Conservation (phyloP, 1,140 invertebrate genomes). For the Ganaspis sp. region DNA sequence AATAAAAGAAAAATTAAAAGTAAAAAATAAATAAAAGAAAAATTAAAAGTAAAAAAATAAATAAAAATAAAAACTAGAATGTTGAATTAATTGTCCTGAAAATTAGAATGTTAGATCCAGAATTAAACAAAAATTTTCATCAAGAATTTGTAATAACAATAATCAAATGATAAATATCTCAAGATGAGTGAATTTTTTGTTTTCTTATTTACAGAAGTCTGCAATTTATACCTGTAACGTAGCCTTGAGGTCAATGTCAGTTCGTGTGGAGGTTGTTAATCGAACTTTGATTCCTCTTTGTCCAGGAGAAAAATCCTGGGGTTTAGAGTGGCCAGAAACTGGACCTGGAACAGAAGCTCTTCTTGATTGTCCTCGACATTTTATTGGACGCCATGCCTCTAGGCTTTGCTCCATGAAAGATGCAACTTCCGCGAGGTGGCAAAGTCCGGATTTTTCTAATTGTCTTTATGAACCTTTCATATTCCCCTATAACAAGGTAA, state of each 20-base stretch:
- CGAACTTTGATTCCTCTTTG: conserved; percentile 76
- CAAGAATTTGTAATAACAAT: no score
- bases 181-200: not conserved
- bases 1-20: no score
- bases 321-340: conserved; percentile 79
- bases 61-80: no score
- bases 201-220: conserved; percentile 76
- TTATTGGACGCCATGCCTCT: conserved; percentile 74
- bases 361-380: conserved; percentile 78
- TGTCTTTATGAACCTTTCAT: conserved; percentile 82
- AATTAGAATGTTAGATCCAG: no score
- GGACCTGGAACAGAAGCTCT: conserved; percentile 79
- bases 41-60: no score
- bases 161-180: not conserved
- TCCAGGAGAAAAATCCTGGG: conserved; percentile 70
- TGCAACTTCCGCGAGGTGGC: conserved; percentile 81
- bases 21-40: no score
- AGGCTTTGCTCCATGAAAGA: conserved; percentile 79
- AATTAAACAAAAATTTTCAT: no score
- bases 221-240: conserved; percentile 80
- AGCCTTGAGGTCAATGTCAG: conserved; percentile 77
- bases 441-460: conserved; percentile 83
- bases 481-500: conserved; percentile 81
- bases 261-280: conserved; percentile 80
- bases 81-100: no score